These are phyloP conservation scores for Oreochromis aureus DNA, from an alignment of 2,113 vertebrate genomes.

Conservation along the genomic window DNA sequence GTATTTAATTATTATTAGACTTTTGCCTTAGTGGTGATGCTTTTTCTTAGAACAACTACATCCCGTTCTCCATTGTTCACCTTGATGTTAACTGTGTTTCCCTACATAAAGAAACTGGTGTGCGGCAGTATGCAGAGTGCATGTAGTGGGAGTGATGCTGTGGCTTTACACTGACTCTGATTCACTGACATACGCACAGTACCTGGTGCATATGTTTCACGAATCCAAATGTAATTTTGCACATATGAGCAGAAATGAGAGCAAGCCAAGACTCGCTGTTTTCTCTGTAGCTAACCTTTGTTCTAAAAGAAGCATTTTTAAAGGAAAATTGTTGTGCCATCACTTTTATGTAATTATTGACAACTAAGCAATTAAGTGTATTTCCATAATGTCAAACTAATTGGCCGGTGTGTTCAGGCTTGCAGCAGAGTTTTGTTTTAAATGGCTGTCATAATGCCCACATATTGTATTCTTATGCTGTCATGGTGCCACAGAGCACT, in stretches of 20 bases:
- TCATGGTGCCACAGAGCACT: neutral
- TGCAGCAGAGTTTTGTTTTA: neutral
- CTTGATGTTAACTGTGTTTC: neutral
- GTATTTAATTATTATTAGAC: neutral
- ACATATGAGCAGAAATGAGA: neutral
- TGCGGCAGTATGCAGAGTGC: neutral
- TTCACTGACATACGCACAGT: neutral
- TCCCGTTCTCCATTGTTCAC: neutral
- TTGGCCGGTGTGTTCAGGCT: neutral
- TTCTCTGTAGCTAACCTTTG: neutral
- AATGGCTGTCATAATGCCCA: constrained; percentile 28
- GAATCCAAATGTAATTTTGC: neutral
- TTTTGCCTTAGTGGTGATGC: neutral
- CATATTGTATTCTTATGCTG: constrained; percentile 23
- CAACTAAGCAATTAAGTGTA: neutral
- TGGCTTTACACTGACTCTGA: neutral
- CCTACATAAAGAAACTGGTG: neutral
- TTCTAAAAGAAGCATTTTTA: neutral
- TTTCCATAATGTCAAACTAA: neutral
- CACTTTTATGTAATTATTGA: neutral
- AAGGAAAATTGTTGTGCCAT: neutral
- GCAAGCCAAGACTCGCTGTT: neutral
- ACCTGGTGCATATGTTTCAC: neutral
- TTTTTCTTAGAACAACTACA: neutral
- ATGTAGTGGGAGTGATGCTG: neutral